phyloP scores from a whole-genome alignment of 2,888 invertebrate genomes.

The Nasonovia ribisnigri region DNA sequence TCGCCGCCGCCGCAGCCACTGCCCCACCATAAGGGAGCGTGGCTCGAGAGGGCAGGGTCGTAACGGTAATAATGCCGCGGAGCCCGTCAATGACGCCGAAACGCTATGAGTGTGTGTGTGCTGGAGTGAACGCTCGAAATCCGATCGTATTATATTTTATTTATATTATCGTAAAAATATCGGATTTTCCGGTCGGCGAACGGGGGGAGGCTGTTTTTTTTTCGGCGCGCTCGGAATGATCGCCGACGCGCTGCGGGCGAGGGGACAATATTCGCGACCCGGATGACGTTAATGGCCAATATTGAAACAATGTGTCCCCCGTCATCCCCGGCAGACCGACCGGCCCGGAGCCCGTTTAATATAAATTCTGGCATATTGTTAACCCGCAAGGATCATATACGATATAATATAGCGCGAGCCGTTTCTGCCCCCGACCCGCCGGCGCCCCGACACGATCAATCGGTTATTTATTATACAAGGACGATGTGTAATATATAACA shows the following conservation, averaged over 20 bases:
- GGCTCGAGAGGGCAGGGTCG: not conserved
- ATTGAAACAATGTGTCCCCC: constrained; percentile 60
- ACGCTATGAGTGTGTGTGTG: not conserved
- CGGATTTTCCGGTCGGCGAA: not conserved
- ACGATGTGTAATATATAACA: not conserved
- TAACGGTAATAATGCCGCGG: not conserved
- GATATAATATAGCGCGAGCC: constrained; percentile 26
- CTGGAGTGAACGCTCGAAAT: not conserved
- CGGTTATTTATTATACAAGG: constrained; percentile 54
- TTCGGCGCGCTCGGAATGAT: not conserved
- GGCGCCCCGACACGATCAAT: constrained; percentile 51
- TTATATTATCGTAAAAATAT: constrained; percentile 38
- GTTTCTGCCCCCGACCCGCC: not conserved
- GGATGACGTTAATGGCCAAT: constrained; percentile 61
- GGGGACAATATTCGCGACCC: constrained; percentile 43
- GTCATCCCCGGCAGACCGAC: not conserved
- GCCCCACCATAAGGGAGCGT: too few species aligned
- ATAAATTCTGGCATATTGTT: constrained; percentile 65
- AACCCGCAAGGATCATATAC: constrained; percentile 58
- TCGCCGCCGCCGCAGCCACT: not conserved
- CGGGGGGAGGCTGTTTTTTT: not conserved
- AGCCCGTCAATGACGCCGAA: not conserved
- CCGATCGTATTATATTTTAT: constrained; percentile 45
- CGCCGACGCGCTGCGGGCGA: not conserved
- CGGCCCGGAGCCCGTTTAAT: constrained; percentile 37